phyloP scores from a whole-genome alignment of 2,797 vertebrate genomes.

The Epinephelus coioides region DNA sequence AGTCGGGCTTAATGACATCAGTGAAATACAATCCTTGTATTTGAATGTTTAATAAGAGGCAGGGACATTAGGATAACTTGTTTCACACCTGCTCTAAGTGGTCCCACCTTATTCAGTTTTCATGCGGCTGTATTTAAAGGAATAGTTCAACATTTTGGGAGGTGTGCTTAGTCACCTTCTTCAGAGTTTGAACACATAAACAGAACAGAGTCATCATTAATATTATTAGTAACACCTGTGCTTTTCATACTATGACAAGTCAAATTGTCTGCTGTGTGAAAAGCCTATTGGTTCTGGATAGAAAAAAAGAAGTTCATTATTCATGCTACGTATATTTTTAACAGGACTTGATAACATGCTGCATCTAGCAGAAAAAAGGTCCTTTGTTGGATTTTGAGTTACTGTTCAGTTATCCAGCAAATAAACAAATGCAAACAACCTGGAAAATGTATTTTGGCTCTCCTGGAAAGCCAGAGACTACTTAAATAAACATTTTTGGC shows the following conservation, averaged over 20 bases:
- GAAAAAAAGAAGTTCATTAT: not conserved
- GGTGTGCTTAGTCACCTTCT: not conserved
- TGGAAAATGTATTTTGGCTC: slow-evolving; percentile 48
- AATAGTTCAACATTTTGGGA: not conserved
- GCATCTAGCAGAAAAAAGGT: not conserved
- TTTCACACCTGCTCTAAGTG: slow-evolving; percentile 14
- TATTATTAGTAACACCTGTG: too few species aligned
- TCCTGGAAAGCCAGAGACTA: slow-evolving; percentile 41
- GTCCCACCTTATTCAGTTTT: not conserved
- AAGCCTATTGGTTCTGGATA: not conserved
- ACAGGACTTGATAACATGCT: not conserved
- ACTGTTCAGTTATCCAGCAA: slow-evolving; percentile 43
- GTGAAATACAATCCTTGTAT: slow-evolving; percentile 9
- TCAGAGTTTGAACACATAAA: not conserved
- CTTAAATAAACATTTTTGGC: slow-evolving; percentile 62
- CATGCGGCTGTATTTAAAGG: not conserved
- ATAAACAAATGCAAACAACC: slow-evolving; percentile 53
- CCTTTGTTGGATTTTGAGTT: slow-evolving; percentile 4
- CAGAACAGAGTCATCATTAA: too few species aligned
- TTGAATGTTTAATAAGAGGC: slow-evolving; percentile 25
- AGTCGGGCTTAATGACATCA: slow-evolving; percentile 5
- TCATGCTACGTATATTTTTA: slow-evolving; percentile 8
- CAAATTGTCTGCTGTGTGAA: too few species aligned
- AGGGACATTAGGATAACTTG: not conserved
- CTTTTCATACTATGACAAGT: too few species aligned